phyloP scores from a whole-genome alignment of 2,888 invertebrate genomes.

The Tupiocoris notatus region DNA sequence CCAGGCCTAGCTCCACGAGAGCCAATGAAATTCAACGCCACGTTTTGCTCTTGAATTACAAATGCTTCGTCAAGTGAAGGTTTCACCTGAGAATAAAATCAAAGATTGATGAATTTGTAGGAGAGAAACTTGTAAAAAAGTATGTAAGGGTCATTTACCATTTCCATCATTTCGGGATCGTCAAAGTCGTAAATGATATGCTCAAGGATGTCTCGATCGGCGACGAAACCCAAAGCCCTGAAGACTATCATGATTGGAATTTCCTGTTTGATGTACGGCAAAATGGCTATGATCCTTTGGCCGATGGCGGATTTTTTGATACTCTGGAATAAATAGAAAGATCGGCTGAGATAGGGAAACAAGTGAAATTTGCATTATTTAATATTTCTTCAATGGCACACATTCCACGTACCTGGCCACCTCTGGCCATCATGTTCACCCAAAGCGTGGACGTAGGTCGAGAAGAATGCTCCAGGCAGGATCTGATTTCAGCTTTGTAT shows the following conservation, averaged over 20 bases:
- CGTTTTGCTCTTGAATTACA: constrained; percentile 98
- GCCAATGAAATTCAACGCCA: constrained; percentile 98
- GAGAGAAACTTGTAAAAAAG: background rate
- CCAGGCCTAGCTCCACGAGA: constrained; percentile 96
- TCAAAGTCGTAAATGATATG: constrained; percentile 99
- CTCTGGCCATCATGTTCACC: constrained; percentile 99
- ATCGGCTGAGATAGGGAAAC: too few relatives aligned
- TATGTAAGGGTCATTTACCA: constrained; percentile 60
- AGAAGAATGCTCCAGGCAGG: constrained; percentile 80
- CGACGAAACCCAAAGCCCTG: constrained; percentile 97
- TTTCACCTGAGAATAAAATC: constrained; percentile 66
- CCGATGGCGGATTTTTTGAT: constrained; percentile 99
- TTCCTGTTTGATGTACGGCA: constrained; percentile 99
- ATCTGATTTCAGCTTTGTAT: constrained; percentile 96
- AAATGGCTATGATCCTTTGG: constrained; percentile 93
- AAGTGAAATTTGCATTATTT: constrained; percentile 1
- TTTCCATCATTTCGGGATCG: constrained; percentile 99
- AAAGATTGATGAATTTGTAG: background rate
- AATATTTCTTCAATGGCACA: background rate
- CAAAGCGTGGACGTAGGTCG: constrained; percentile 95
- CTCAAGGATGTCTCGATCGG: constrained; percentile 97
- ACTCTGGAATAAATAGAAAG: constrained; percentile 61
- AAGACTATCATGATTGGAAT: constrained; percentile 99
- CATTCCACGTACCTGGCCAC: constrained; percentile 69
- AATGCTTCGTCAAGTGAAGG: constrained; percentile 99